A percentile compares a stretch with the other conserved stretches of the same genome.
phyloP scores from a whole-genome alignment of 2,797 vertebrate species.

The Labroides dimidiatus region DNA sequence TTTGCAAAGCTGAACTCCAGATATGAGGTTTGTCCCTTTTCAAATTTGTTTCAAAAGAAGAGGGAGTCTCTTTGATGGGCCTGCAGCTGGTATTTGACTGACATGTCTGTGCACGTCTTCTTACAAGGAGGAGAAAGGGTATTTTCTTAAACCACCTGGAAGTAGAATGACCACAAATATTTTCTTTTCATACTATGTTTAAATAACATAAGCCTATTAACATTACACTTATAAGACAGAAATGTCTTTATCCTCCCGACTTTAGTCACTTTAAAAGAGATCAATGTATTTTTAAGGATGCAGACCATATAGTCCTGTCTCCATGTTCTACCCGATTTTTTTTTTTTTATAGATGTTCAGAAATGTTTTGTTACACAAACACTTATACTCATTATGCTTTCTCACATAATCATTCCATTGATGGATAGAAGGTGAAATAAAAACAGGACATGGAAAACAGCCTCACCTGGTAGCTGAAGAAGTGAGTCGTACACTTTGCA shows the following conservation, averaged over 20 bases:
- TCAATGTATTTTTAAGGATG: too few relatives aligned
- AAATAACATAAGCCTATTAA: too few relatives aligned
- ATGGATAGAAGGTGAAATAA: background rate
- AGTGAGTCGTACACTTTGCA: conserved; percentile 95
- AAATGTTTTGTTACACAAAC: too few relatives aligned
- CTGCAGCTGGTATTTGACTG: conserved; percentile 65
- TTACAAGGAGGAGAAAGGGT: background rate
- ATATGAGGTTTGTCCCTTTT: background rate
- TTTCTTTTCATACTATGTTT: background rate
- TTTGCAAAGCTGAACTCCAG: too few relatives aligned
- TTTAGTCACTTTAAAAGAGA: too few relatives aligned
- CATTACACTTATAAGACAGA: too few relatives aligned
- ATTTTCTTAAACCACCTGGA: background rate
- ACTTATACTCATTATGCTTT: too few relatives aligned
- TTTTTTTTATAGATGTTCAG: too few relatives aligned
- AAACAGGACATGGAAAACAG: background rate
- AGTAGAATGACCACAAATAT: conserved; percentile 30
- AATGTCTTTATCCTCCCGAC: too few relatives aligned
- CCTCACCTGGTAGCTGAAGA: conserved; percentile 87
- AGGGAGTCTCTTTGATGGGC: background rate
- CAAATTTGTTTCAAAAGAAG: background rate
- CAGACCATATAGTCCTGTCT: too few relatives aligned
- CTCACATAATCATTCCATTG: background rate
- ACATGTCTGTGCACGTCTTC: conserved; percentile 73
- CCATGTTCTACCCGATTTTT: too few relatives aligned